phyloP scores from a whole-genome alignment of 2,888 invertebrate genomes.

The Andrena flavipes region DNA sequence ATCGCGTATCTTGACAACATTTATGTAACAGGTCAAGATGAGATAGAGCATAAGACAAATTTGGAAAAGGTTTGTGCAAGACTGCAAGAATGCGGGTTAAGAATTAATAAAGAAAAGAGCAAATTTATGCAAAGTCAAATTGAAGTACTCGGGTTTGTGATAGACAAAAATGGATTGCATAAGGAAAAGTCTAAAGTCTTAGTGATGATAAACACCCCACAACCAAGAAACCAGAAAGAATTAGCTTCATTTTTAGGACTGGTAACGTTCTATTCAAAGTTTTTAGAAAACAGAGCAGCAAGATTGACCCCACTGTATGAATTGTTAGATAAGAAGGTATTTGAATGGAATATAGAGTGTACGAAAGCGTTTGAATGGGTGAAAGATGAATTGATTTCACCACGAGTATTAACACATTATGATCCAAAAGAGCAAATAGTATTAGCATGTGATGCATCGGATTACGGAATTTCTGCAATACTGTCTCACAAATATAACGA shows the following conservation, averaged over 20 bases:
- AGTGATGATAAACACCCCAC: constrained; percentile 65
- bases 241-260: constrained; percentile 72
- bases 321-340: constrained; percentile 41
- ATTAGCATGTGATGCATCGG: constrained; percentile 44
- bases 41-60: constrained; percentile 24
- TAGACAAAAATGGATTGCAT: constrained; percentile 68
- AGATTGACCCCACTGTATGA: constrained; percentile 71
- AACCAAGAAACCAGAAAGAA: constrained; percentile 61
- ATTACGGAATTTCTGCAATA: constrained; percentile 29
- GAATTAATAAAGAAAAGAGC: constrained; percentile 65
- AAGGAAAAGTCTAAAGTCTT: constrained; percentile 63
- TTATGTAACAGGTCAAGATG: constrained; percentile 20
- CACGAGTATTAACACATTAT: constrained; percentile 50
- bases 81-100: constrained; percentile 17
- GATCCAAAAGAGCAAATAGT: constrained; percentile 36
- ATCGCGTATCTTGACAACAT: constrained; percentile 28
- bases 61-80: background rate
- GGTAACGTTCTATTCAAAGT: constrained; percentile 79
- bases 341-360: constrained; percentile 67
- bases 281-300: constrained; percentile 71
- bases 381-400: constrained; percentile 57
- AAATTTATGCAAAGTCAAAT: constrained; percentile 65
- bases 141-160: constrained; percentile 69
- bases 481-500: constrained; percentile 36
- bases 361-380: constrained; percentile 33